Percentiles rank a stretch among this genome's conserved stretches.
These are phyloP conservation scores for Brachypteracias leptosomus DNA, from an alignment of 2,113 vertebrate species.

Conservation along the genomic window DNA sequence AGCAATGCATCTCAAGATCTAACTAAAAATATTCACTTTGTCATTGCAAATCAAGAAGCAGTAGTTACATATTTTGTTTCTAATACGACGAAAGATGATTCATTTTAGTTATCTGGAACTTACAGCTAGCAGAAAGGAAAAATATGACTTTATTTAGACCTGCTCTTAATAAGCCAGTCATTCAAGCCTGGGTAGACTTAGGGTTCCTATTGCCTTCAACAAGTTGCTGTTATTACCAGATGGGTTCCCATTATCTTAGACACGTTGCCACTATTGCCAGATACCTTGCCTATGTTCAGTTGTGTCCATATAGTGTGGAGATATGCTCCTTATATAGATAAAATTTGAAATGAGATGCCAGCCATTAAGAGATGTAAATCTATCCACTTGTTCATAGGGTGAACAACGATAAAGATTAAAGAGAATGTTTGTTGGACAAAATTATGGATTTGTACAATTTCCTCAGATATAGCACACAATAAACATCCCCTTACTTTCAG, in stretches of 20 bases:
- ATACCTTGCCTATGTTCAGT: accelerated
- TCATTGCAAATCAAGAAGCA: background rate
- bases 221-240: background rate
- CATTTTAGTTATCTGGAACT: background rate
- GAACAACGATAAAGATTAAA: background rate
- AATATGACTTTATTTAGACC: background rate
- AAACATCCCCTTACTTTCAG: background rate
- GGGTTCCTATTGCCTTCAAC: background rate
- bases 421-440: background rate
- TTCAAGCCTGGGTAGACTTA: background rate
- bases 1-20: background rate
- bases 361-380: background rate
- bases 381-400: background rate
- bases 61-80: background rate
- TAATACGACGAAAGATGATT: background rate
- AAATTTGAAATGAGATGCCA: background rate
- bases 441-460: background rate
- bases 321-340: background rate
- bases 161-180: background rate
- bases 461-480: background rate
- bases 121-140: background rate
- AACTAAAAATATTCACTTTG: background rate
- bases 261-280: background rate
- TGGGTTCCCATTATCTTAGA: background rate
- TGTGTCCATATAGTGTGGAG: background rate